Percentiles rank a stretch among this genome's conserved stretches.
Evolutionary conservation across 2,797 vertebrate species (phyloP).

Genomic region (Dryobates pubescens): DNA sequence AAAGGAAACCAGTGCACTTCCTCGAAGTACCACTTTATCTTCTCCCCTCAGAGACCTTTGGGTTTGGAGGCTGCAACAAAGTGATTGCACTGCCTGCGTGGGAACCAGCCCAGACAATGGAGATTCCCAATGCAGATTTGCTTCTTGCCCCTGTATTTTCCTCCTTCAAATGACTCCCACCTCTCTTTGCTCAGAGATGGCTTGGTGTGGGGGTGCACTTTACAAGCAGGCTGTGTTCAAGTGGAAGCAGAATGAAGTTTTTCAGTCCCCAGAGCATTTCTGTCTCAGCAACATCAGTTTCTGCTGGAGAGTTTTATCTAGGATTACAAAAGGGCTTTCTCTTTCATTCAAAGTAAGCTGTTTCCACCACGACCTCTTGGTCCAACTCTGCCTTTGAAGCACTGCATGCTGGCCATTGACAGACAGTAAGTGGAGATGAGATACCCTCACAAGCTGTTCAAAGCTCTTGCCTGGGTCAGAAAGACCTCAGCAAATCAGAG

Average conservation of each 20-base stretch:
- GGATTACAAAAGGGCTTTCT: not conserved
- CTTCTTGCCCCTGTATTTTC: not conserved
- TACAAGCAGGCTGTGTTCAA: not conserved
- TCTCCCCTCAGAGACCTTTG: not conserved
- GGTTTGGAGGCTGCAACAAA: not conserved
- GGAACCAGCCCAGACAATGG: not conserved
- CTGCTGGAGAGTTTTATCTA: not conserved
- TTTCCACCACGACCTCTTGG: not conserved
- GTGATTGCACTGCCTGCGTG: fast-evolving
- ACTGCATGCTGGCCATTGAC: not conserved
- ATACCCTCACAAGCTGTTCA: not conserved
- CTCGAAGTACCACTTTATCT: not conserved
- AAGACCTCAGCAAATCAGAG: not conserved
- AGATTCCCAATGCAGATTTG: not conserved
- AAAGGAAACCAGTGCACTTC: not conserved
- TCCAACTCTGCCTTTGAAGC: not conserved
- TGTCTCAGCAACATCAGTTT: not conserved
- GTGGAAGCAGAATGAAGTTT: not conserved
- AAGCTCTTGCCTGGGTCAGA: not conserved
- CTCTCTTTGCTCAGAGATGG: not conserved
- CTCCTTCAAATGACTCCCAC: not conserved
- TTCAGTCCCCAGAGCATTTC: not conserved
- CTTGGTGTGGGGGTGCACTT: not conserved
- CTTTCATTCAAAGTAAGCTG: not conserved
- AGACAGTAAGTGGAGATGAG: not conserved